These are phyloP conservation scores for Hephaestus fuliginosus DNA, from an alignment of 2,797 vertebrate genomes.

Conservation along the genomic window DNA sequence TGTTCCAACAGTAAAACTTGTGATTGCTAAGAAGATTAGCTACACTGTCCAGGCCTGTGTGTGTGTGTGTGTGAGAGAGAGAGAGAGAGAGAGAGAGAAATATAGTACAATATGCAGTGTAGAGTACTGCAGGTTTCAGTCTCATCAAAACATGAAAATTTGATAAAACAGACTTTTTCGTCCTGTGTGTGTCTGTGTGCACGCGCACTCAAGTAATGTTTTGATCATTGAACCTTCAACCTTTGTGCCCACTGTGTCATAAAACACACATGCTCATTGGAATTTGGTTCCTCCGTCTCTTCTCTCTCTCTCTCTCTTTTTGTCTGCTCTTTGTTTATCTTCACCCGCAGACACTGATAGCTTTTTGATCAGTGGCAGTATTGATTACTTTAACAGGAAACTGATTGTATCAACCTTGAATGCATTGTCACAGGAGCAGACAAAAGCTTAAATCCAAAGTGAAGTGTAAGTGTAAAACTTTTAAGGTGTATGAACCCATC, in stretches of 20 bases:
- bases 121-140: not conserved
- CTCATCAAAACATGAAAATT: conserved; percentile 1
- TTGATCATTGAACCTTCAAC: conserved; percentile 42
- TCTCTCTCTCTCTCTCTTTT: not conserved
- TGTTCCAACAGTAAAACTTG: conserved; percentile 74
- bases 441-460: not conserved
- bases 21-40: conserved; percentile 83
- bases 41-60: not conserved
- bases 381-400: conserved; percentile 33
- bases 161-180: not conserved
- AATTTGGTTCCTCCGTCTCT: conserved; percentile 17
- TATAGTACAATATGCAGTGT: not conserved
- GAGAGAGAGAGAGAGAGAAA: too few relatives aligned
- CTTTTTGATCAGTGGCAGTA: conserved; percentile 1
- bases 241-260: conserved; percentile 25
- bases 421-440: not conserved
- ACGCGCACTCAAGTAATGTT: not conserved
- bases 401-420: conserved; percentile 30
- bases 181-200: not conserved
- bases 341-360: conserved; percentile 1
- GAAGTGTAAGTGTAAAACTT: not conserved
- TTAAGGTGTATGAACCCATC: too few relatives aligned
- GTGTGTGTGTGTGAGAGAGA: not conserved
- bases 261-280: conserved; percentile 37
- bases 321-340: conserved; percentile 4